These are phyloP conservation scores for Helleia helle DNA, from an alignment of 2,888 invertebrate genomes.

Conservation along the genomic window DNA sequence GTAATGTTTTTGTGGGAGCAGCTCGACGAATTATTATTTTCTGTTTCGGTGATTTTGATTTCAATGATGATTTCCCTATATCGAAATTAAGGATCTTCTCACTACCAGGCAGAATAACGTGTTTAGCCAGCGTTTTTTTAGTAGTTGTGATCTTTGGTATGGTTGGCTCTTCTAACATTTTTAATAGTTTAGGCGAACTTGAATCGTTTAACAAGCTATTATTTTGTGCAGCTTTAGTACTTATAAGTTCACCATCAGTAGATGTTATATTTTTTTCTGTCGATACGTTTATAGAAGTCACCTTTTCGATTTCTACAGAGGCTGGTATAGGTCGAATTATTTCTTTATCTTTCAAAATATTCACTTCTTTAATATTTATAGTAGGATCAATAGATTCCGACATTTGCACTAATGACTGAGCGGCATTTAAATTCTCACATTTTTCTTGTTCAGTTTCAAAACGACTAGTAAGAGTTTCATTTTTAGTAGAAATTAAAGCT, in stretches of 20 bases:
- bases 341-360: constrained; percentile 31
- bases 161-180: constrained; percentile 69
- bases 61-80: constrained; percentile 47
- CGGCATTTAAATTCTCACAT: constrained; percentile 63
- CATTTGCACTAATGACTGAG: constrained; percentile 67
- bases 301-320: constrained; percentile 14
- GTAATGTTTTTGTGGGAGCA: constrained; percentile 39
- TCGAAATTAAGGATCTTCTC: constrained; percentile 66
- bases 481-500: constrained; percentile 15
- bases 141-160: constrained; percentile 34
- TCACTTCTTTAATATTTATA: constrained; percentile 38
- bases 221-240: constrained; percentile 27
- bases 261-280: constrained; percentile 36
- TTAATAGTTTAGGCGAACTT: constrained; percentile 70
- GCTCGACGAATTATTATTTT: constrained; percentile 64
- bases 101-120: constrained; percentile 42
- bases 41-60: constrained; percentile 49
- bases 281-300: background rate
- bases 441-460: constrained; percentile 64
- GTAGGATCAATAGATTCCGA: constrained; percentile 59
- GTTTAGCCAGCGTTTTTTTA: constrained; percentile 41
- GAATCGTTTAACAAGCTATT: constrained; percentile 44
- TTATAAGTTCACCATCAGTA: constrained; percentile 35
- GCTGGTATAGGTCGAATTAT: constrained; percentile 6
- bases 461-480: constrained; percentile 33